Evolutionary conservation across 92 coral and sea anemone genomes (phyloP), one percentile per base, ranked within the genome.

Genomic region (Epizoanthus scotinus): DNA sequence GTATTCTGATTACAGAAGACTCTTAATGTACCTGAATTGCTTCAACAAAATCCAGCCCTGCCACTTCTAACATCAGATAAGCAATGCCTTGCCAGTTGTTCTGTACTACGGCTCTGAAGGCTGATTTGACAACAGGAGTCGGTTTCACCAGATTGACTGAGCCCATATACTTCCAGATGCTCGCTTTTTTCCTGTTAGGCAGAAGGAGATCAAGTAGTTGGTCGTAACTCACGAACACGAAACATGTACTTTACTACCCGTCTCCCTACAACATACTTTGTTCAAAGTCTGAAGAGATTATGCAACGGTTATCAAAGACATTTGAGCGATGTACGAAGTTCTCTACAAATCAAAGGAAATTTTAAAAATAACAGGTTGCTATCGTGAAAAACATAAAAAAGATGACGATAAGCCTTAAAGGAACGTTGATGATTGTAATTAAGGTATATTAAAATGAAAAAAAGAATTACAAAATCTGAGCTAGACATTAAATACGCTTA

Each of bases 61-160:
- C 91, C 18, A 87, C 92, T 19, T 92, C 97, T 20, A 92, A 36
- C 97, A 92, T 92, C 59, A 90, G 63, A 73, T 92, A 90, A 17
- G 97, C 97, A 36, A 92, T 82, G 9, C 97, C 97, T 59, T 92
- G 97, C 97, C 97, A 92, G 87, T 84, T 86, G 29, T 78, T 82
- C 56, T 90, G 86, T 22, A 92, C 91, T 8, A 92, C 94, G 3
- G 84, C 90, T 18, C 94, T 90, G 69, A 92, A 92, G 8, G 97
- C 97, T 12, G 94, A 71, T 80, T 83, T 78, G 21, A 90, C 67
- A 28, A 87, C 87, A 22, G 97, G 92, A 52, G 83, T 85, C 53
- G 94, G 97, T 1, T 84, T 89, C 71, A 81, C 56, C 27, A 92
- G 58, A 77, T 38, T 58, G 24, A 65, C 68, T n/a, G 87, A 72